These are phyloP conservation scores for Loriculus beryllinus DNA, from an alignment of 2,797 vertebrate genomes.

Conservation along the genomic window DNA sequence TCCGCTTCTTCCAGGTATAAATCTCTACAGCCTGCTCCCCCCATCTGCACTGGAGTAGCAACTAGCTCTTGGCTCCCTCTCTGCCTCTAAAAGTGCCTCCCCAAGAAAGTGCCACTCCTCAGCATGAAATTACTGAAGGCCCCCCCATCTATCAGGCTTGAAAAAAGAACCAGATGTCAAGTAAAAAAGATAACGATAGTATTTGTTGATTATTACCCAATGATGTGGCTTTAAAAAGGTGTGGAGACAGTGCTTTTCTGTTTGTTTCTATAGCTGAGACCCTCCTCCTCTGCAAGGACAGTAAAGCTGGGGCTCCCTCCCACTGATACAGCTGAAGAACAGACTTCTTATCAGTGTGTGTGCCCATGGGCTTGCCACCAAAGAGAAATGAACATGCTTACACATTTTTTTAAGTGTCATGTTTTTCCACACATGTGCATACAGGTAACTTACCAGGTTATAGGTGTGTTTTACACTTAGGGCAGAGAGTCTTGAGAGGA, in stretches of 20 bases:
- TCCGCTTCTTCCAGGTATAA: not conserved
- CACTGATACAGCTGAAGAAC: not conserved
- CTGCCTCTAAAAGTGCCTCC: not conserved
- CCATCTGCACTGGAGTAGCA: fast-evolving
- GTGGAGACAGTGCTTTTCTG: not conserved
- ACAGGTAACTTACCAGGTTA: not conserved
- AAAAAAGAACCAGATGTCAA: not conserved
- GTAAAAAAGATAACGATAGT: not conserved
- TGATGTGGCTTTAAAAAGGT: not conserved
- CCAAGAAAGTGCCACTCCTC: not conserved
- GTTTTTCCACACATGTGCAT: not conserved
- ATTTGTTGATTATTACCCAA: not conserved
- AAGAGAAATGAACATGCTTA: not conserved
- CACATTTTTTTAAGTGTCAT: not conserved
- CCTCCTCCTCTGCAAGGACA: not conserved
- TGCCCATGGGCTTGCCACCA: not conserved
- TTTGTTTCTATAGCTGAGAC: not conserved
- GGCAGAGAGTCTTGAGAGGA: not conserved
- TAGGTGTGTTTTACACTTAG: not conserved
- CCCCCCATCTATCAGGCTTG: fast-evolving
- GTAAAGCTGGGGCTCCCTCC: not conserved
- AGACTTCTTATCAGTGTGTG: not conserved
- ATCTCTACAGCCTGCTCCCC: not conserved
- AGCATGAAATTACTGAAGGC: not conserved
- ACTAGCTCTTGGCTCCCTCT: not conserved